Evolutionary conservation across 2,888 invertebrate species (phyloP), one percentile per base, ranked within the genome.

Genomic region (Empis livida): DNA sequence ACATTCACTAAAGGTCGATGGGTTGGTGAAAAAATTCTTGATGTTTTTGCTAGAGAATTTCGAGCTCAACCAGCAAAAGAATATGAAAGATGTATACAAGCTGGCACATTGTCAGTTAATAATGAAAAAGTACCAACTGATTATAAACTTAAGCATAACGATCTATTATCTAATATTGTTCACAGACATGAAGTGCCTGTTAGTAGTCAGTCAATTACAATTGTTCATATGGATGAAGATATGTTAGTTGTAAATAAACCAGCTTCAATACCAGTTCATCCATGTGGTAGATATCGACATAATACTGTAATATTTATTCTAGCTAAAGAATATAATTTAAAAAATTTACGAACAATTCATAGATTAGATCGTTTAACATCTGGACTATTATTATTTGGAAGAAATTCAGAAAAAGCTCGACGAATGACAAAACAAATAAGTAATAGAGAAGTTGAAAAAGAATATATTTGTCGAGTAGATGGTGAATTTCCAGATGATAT

Each of bases 121-220:
- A 90, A 89, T 62, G 84, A 90, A 63, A 79, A 82, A 65, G 89
- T 92, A 53, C 82, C 84, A 56, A 80, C 84, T 37, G 88, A 92
- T 68, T 92, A 93, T 71, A 77, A 84, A 62, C 76, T 95, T 52
- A 85, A 87, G 64, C 86, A 91, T 71, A 89, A 90, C 71, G 92
- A 93, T 67, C 78, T 89, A 30, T 77, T 94, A 41, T 86, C 88
- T 52, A 90, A 93, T 68, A 80, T 84, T 59, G 86, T 90, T 49
- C 93, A 93, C 78, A 89, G 92, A 82, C 94, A 94, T 80, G 94
- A 94, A 82, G 87, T 92, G 73, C 91, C 93, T 68, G 92, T 95
- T 73, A 84, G 89, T 73, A 87, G 86, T 73, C 83, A 86, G 78
- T 83, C 84, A 73, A 87, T 95, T 77, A 84, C 86, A 75, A 86